Base-by-base conservation (phyloP, 2,113 vertebrate species). In the Salvelinus alpinus region DNA sequence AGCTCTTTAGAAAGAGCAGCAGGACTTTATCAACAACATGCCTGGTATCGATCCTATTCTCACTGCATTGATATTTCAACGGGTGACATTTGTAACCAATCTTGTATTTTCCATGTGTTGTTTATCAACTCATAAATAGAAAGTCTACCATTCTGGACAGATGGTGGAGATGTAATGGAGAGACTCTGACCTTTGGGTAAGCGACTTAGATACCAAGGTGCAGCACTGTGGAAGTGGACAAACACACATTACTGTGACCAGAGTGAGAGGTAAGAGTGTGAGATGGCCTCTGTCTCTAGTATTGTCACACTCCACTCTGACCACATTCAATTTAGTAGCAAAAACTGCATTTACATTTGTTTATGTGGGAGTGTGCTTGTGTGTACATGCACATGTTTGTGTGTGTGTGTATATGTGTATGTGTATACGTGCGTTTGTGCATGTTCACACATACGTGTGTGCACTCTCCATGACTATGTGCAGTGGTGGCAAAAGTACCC, bases 161-260 rank as follows among this genome's bases (percentile, higher is more conserved):
- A 81, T 75, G 74, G 79, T 48, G 13, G 24, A 67, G 14, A 64
- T 75, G 70, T 81, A 82, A 87, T 81, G 82, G 74, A 78, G 76
- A 76, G 73, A 87, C 75, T 66, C 70, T 84, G 84, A 90, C 82
- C 79, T 88, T 88, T 22, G 60, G 76, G 73, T 81, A 87, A 87
- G 82, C 69, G 78, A 85, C 72, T 83, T 73, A 82, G 72, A 83
- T 82, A 80, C 72, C 79, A 74, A 70, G 29, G 25, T 18, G 25
- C 57, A n/a, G 57, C 4, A n/a, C 16, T 5, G 16, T 60, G n/a
- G n/a, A n/a, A 60, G 2, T 59, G 57, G 14, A n/a, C 57, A 0
- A 18, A n/a, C 20, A 57, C 54, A 57, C 13, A 14, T 57, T 20
- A 57, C 54, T 57, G 54, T 59, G 14, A n/a, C 14, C 57, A 59